Evolutionary conservation across 2,797 vertebrate species (phyloP).

Genomic region (Sorex maritimensis): DNA sequence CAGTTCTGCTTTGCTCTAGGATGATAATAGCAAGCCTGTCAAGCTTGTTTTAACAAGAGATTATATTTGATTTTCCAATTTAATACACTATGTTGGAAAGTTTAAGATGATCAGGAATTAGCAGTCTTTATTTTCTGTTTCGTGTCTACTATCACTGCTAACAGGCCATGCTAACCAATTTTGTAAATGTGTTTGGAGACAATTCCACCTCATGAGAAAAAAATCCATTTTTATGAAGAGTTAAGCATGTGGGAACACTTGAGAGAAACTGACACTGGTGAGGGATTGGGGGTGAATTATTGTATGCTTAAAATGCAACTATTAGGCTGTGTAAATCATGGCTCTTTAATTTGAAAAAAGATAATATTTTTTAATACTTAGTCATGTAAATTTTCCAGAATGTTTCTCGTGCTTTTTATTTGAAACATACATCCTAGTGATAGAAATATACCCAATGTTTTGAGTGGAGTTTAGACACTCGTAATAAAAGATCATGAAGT

Average conservation of each 20-base stretch:
- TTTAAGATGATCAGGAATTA: background rate
- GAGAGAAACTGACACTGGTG: too few species aligned
- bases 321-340: too few species aligned
- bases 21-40: too few species aligned
- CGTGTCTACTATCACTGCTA: background rate
- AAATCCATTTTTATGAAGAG: too few species aligned
- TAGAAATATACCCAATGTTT: background rate
- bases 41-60: background rate
- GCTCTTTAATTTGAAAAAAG: too few species aligned
- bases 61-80: background rate
- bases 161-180: background rate
- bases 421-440: background rate
- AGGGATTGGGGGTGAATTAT: too few species aligned
- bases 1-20: background rate
- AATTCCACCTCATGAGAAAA: too few species aligned
- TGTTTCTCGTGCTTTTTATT: background rate
- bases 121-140: background rate
- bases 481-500: background rate
- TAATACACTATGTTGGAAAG: background rate
- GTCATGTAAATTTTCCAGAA: background rate
- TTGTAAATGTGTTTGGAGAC: background rate
- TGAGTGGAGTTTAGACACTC: background rate
- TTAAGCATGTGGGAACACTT: too few species aligned
- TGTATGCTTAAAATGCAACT: too few species aligned
- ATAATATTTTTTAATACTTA: background rate